Conservation (phyloP, 2,797 vertebrate species). For the Crax fasciolata region DNA sequence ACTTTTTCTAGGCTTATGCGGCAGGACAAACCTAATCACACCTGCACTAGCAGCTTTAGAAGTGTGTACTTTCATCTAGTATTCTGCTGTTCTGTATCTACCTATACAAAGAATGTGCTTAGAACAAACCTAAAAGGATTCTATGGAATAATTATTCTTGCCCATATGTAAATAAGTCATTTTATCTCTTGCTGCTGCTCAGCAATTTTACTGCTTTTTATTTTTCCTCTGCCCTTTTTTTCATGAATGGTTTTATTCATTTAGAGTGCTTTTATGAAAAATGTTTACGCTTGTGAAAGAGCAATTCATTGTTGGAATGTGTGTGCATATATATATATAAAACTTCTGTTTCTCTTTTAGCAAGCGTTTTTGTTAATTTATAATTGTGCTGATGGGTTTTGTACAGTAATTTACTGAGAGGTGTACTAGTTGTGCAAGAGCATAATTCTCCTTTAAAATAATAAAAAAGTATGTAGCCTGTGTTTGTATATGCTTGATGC, state of each 20-base stretch:
- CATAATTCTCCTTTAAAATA: not conserved
- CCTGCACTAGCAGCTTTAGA: not conserved
- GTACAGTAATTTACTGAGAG: not conserved
- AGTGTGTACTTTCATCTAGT: not conserved
- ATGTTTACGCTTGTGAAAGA: not conserved
- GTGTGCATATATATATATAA: rapidly evolving
- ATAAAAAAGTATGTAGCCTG: not conserved
- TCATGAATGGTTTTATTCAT: not conserved
- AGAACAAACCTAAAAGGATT: not conserved
- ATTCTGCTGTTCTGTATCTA: constrained; percentile 2
- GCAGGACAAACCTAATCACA: not conserved
- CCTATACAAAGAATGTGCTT: constrained; percentile 1
- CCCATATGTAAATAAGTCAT: not conserved
- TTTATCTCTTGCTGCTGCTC: not conserved
- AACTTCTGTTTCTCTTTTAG: not conserved
- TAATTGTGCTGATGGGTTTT: not conserved
- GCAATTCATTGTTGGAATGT: not conserved
- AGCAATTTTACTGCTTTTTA: constrained; percentile 7
- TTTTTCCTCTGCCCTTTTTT: not conserved
- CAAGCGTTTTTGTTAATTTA: not conserved
- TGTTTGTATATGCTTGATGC: not conserved
- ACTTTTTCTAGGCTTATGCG: not conserved
- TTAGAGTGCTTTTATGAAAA: not conserved
- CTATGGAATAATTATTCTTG: constrained; percentile 2
- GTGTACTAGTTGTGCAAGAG: not conserved